Evolutionary conservation across 1,140 invertebrate genomes (phyloP).

Genomic region (Dufourea novaeangliae): DNA sequence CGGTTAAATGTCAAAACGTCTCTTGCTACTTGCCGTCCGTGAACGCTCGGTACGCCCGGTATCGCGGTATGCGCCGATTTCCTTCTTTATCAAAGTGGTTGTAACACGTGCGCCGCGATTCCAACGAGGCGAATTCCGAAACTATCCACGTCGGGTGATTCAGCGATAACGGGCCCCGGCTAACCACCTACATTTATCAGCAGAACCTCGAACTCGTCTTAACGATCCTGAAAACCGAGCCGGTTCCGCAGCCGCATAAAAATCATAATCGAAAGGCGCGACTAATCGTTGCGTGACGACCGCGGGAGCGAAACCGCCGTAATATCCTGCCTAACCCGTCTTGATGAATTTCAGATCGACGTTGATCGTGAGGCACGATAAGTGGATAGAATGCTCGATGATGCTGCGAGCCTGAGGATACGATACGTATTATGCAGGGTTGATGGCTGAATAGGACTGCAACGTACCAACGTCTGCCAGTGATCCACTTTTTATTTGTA

Average conservation of each 20-base stretch:
- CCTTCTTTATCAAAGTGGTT: not conserved
- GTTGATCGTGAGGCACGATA: conserved; percentile 12
- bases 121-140: conserved; percentile 17
- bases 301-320: conserved; percentile 23
- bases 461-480: too few species aligned
- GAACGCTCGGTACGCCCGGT: not conserved
- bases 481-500: too few species aligned
- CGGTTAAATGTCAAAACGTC: conserved; percentile 46
- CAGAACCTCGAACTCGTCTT: conserved; percentile 33
- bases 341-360: conserved; percentile 35
- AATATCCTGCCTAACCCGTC: conserved; percentile 9
- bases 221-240: conserved; percentile 42
- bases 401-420: not conserved
- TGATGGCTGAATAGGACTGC: not conserved
- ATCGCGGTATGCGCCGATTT: conserved; percentile 27
- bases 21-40: not conserved
- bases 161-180: conserved; percentile 20
- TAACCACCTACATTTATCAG: conserved; percentile 33
- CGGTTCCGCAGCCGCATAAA: conserved; percentile 22
- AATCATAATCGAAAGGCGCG: conserved; percentile 46
- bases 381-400: conserved; percentile 8
- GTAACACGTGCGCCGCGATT: not conserved
- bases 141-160: conserved; percentile 23
- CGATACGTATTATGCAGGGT: too few species aligned
- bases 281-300: conserved; percentile 47